These are phyloP conservation scores for Lissonota sp. DNA, from an alignment of 2,888 invertebrate species.

Conservation along the genomic window DNA sequence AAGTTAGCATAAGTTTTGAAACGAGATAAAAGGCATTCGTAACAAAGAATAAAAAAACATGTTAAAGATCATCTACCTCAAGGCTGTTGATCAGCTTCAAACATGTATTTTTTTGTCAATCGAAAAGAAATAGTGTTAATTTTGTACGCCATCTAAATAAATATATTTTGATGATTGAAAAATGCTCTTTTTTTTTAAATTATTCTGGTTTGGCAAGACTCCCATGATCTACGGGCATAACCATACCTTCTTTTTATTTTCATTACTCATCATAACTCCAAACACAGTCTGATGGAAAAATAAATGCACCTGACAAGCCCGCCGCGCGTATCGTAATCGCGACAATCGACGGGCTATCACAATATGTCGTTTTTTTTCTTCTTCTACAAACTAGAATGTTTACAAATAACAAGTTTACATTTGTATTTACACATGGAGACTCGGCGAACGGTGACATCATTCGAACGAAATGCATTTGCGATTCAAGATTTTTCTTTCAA, in stretches of 20 bases:
- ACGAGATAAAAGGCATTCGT: no score
- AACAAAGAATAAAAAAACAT: no score
- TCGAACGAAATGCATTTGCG: no score
- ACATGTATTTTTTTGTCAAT: background rate
- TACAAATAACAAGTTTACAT: slow-evolving; percentile 66
- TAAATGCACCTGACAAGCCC: slow-evolving; percentile 67
- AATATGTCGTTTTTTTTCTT: slow-evolving; percentile 59
- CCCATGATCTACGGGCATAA: no score
- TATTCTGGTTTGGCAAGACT: background rate
- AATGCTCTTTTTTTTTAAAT: no score
- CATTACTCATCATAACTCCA: slow-evolving; percentile 48
- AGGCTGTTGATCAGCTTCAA: background rate
- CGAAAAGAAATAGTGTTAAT: background rate
- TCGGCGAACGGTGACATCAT: slow-evolving; percentile 59
- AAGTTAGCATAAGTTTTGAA: no score
- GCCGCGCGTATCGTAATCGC: slow-evolving; percentile 40
- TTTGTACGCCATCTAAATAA: background rate
- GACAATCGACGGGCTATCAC: slow-evolving; percentile 61
- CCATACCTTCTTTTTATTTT: no score
- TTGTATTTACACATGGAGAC: slow-evolving; percentile 68
- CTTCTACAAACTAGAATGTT: slow-evolving; percentile 63
- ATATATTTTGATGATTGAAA: background rate
- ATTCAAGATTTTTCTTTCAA: no score
- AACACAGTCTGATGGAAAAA: slow-evolving; percentile 64
- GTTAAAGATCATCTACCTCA: background rate